Conservation (phyloP, 1,140 invertebrate species). For the Diachasmimorpha longicaudata region DNA sequence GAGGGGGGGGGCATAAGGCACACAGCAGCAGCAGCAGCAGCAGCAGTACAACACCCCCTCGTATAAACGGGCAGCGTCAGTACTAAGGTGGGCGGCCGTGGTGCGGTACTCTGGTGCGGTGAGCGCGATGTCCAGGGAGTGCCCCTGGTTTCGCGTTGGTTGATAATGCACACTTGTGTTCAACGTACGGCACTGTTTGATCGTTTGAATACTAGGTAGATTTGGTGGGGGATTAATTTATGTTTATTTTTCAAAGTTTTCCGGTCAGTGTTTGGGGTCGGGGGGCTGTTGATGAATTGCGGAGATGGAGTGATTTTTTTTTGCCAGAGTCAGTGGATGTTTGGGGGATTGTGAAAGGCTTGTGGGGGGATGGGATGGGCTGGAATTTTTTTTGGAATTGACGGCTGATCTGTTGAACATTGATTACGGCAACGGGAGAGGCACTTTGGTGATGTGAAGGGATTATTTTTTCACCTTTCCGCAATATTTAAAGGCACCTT, state of each 20-base stretch:
- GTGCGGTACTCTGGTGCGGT: slow-evolving; percentile 45
- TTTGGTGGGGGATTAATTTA: neutral
- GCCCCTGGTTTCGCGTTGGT: slow-evolving; percentile 36
- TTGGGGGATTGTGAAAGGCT: too few species aligned
- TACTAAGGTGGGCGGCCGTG: slow-evolving; percentile 58
- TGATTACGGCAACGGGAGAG: too few species aligned
- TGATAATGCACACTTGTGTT: slow-evolving; percentile 3
- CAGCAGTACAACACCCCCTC: slow-evolving; percentile 51
- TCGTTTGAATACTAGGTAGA: neutral
- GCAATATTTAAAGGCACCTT: neutral
- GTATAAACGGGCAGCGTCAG: slow-evolving; percentile 57
- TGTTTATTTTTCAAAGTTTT: neutral
- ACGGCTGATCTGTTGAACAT: neutral
- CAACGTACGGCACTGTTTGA: neutral
- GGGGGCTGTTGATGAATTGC: too few species aligned
- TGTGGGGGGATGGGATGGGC: too few species aligned
- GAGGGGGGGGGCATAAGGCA: neutral
- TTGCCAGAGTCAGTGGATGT: too few species aligned
- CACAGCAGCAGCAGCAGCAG: slow-evolving; percentile 26
- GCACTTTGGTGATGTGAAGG: too few species aligned
- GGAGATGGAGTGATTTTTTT: too few species aligned
- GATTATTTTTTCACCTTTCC: neutral
- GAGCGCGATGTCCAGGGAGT: slow-evolving; percentile 59
- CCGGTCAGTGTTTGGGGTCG: too few species aligned
- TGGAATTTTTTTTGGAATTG: neutral